These are phyloP conservation scores for Drosophila siamana DNA, from an alignment of 2,888 invertebrate species.

Conservation along the genomic window DNA sequence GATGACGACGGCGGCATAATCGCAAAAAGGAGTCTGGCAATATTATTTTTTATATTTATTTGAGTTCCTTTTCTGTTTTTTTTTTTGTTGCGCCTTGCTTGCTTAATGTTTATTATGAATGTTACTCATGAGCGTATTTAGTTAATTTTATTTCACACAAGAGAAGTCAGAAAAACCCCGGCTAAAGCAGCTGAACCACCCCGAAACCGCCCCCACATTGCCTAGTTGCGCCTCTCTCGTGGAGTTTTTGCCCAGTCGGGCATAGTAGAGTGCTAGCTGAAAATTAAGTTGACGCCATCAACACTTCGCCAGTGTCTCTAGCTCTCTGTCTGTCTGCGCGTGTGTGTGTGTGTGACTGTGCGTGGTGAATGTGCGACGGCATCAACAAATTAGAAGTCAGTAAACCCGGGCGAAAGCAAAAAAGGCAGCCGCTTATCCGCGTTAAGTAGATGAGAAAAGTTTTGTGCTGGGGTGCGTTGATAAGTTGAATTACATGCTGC, in stretches of 20 bases:
- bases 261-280: slow-evolving; percentile 67
- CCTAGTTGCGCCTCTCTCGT: slow-evolving; percentile 54
- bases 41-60: slow-evolving; percentile 82
- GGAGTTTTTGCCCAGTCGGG: slow-evolving; percentile 55
- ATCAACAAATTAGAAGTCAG: slow-evolving; percentile 77
- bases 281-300: slow-evolving; percentile 81
- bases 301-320: slow-evolving; percentile 71
- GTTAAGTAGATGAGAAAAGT: slow-evolving; percentile 82
- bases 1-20: slow-evolving; percentile 56
- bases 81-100: slow-evolving; percentile 47
- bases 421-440: slow-evolving; percentile 74
- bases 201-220: slow-evolving; percentile 30
- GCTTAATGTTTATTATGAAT: slow-evolving; percentile 82
- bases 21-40: slow-evolving; percentile 80
- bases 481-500: slow-evolving; percentile 75
- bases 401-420: slow-evolving; percentile 65
- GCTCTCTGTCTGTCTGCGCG: not conserved
- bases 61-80: slow-evolving; percentile 46
- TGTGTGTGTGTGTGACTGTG: slow-evolving; percentile 20
- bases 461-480: slow-evolving; percentile 72
- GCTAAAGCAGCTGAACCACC: slow-evolving; percentile 24
- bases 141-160: slow-evolving; percentile 82
- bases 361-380: slow-evolving; percentile 40
- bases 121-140: slow-evolving; percentile 82
- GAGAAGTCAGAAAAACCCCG: slow-evolving; percentile 64